Evolutionary conservation across 1,140 invertebrate species (phyloP).

Genomic region (Drosophila trapezifrons): DNA sequence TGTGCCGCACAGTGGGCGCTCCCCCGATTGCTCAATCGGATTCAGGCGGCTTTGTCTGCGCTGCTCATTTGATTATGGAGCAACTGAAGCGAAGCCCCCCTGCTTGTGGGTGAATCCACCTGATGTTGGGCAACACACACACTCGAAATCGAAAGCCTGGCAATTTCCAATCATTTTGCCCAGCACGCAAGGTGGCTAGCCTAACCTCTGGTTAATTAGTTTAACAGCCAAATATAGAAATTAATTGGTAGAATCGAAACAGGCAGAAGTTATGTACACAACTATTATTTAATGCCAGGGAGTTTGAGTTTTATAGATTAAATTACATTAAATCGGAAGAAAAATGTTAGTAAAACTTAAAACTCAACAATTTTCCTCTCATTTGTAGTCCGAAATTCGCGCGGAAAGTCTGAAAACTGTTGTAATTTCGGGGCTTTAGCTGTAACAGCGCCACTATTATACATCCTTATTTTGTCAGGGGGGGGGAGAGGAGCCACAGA

Average conservation of each 20-base stretch:
- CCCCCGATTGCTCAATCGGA: conserved; percentile 14
- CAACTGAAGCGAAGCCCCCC: background rate
- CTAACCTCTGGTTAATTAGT: too few relatives aligned
- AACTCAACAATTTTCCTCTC: too few relatives aligned
- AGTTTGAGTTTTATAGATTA: too few relatives aligned
- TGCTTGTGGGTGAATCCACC: too few relatives aligned
- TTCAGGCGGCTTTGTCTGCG: conserved; percentile 13
- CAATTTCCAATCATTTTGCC: background rate
- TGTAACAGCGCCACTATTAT: conserved; percentile 14
- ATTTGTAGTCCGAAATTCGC: background rate
- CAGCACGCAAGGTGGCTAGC: background rate
- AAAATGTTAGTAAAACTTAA: too few relatives aligned
- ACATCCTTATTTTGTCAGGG: background rate
- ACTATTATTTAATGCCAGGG: too few relatives aligned
- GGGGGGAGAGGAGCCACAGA: background rate
- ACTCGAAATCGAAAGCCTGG: too few relatives aligned
- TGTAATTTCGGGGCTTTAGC: conserved; percentile 4
- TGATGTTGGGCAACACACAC: too few relatives aligned
- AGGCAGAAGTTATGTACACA: too few relatives aligned
- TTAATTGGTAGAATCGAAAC: too few relatives aligned
- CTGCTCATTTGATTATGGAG: conserved; percentile 23
- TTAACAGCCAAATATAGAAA: too few relatives aligned
- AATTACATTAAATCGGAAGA: too few relatives aligned
- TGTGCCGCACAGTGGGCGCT: background rate
- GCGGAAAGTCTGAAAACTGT: background rate